A percentile compares a stretch with the other conserved stretches of the same genome.
Conservation (phyloP, 2,888 invertebrate species). For the Chrysolina oricalcia region DNA sequence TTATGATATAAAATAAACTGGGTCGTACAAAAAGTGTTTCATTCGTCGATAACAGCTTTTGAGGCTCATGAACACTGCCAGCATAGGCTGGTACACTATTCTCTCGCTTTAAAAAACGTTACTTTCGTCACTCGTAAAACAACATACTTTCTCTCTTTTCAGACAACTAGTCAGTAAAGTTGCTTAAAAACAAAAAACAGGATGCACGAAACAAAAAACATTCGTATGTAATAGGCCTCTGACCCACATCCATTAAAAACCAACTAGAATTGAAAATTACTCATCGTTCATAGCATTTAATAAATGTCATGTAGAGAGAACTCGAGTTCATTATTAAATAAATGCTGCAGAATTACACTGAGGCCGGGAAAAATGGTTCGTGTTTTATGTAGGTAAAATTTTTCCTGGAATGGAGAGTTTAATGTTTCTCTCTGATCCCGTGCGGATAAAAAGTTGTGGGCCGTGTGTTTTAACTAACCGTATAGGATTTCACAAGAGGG, state of each 20-base stretch:
- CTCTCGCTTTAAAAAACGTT: too few relatives aligned
- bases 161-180: not conserved
- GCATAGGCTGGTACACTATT: too few relatives aligned
- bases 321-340: slow-evolving; percentile 16
- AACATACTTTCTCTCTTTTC: too few relatives aligned
- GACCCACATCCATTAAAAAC: slow-evolving; percentile 12
- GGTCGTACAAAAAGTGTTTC: too few relatives aligned
- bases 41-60: too few relatives aligned
- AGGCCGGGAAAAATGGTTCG: not conserved
- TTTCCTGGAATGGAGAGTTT: not conserved
- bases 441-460: not conserved
- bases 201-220: not conserved
- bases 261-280: slow-evolving; percentile 16
- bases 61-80: too few relatives aligned
- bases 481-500: not conserved
- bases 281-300: slow-evolving; percentile 15
- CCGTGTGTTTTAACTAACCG: not conserved
- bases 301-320: slow-evolving; percentile 16
- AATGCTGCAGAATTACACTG: not conserved
- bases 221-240: not conserved
- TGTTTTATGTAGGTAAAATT: not conserved
- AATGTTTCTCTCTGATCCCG: not conserved
- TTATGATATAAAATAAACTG: too few relatives aligned
- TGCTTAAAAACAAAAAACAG: not conserved
- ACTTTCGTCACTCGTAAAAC: too few relatives aligned